Evolutionary conservation across 2,888 invertebrate genomes (phyloP).

Genomic region (Dynastes tityus): DNA sequence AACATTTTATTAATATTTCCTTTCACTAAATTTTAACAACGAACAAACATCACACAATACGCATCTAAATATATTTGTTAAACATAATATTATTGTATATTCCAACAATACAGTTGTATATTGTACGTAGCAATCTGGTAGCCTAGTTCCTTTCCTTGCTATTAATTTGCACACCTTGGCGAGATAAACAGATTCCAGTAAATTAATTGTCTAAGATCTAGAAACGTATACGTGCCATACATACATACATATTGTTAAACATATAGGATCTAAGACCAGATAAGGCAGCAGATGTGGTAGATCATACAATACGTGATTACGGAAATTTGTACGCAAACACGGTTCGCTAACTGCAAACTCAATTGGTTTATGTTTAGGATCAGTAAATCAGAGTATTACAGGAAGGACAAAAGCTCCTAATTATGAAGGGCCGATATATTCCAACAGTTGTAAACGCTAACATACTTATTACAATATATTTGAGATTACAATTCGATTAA

Average conservation of each 20-base stretch:
- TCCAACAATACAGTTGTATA: too few relatives aligned
- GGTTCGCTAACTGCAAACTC: not conserved
- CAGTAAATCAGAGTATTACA: constrained; percentile 4
- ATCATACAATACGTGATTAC: not conserved
- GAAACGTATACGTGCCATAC: not conserved
- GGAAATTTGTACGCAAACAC: not conserved
- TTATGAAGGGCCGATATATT: not conserved
- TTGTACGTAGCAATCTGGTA: too few relatives aligned
- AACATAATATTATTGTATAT: too few relatives aligned
- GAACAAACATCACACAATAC: too few relatives aligned
- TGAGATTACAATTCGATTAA: not conserved
- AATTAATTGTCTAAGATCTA: constrained; percentile 7
- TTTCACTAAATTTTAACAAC: too few relatives aligned
- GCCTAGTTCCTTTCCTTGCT: too few relatives aligned
- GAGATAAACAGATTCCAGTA: not conserved
- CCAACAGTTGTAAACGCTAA: not conserved
- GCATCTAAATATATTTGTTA: too few relatives aligned
- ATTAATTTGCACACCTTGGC: too few relatives aligned
- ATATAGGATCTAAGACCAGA: not conserved
- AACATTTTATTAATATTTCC: too few relatives aligned
- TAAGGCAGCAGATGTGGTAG: not conserved
- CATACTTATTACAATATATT: not conserved
- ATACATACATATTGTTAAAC: not conserved
- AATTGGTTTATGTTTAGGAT: not conserved
- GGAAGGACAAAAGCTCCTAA: constrained; percentile 9